phyloP scores from a whole-genome alignment of 2,888 invertebrate genomes.

The Girardia tigrina region DNA sequence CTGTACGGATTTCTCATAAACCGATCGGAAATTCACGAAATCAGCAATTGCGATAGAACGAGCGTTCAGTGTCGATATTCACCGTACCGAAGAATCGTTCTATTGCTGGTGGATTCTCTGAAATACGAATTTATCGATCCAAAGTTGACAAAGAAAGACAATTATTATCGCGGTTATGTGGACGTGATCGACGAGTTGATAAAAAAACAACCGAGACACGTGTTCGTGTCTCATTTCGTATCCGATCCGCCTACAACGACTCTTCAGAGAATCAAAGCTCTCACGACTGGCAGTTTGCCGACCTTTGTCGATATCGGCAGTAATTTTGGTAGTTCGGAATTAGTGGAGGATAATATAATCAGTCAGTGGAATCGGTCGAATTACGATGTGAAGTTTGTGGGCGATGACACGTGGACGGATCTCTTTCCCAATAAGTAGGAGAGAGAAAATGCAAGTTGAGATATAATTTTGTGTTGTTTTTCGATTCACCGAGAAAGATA shows the following conservation, averaged over 20 bases:
- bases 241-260: slow-evolving; percentile 98
- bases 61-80: background rate
- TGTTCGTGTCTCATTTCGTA: slow-evolving; percentile 60
- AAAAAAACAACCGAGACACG: slow-evolving; percentile 56
- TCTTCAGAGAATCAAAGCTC: slow-evolving; percentile 72
- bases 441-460: too few relatives aligned
- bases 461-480: too few relatives aligned
- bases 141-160: slow-evolving; percentile 32
- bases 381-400: slow-evolving; percentile 61
- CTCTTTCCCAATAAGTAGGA: slow-evolving; percentile 42
- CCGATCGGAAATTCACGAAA: slow-evolving; percentile 57
- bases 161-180: background rate
- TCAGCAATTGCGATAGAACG: slow-evolving; percentile 41
- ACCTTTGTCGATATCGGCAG: slow-evolving; percentile 86
- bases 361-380: slow-evolving; percentile 57
- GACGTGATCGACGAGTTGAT: slow-evolving; percentile 57
- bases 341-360: slow-evolving; percentile 81
- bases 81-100: background rate
- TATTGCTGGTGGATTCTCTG: slow-evolving; percentile 46
- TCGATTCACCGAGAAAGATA: too few relatives aligned
- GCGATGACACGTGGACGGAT: slow-evolving; percentile 77
- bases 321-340: slow-evolving; percentile 70
- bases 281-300: slow-evolving; percentile 86
- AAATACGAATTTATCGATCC: slow-evolving; percentile 67
- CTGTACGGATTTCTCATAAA: slow-evolving; percentile 73